phyloP scores from a whole-genome alignment of 2,113 vertebrate species.

The Dipodomys spectabilis region DNA sequence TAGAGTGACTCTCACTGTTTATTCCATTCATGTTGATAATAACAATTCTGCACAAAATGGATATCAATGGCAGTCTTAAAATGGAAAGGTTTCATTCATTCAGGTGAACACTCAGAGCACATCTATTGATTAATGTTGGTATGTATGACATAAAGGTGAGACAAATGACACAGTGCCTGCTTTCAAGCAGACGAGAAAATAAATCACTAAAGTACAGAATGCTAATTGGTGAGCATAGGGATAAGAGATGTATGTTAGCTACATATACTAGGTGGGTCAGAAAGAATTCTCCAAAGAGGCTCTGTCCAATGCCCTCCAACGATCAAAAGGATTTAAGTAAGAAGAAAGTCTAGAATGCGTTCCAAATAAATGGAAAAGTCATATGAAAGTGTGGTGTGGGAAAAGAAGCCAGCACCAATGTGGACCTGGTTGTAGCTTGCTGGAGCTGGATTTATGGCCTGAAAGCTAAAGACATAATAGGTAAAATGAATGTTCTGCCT shows the following conservation, averaged over 20 bases:
- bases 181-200: slow-evolving; percentile 72
- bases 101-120: slow-evolving; percentile 55
- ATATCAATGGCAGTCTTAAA: slow-evolving; percentile 68
- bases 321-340: neutral
- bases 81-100: slow-evolving; percentile 66
- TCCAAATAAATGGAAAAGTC: slow-evolving; percentile 27
- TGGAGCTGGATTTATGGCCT: neutral
- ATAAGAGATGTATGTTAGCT: neutral
- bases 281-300: neutral
- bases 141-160: slow-evolving; percentile 42
- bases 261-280: neutral
- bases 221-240: neutral
- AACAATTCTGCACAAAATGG: slow-evolving; percentile 69
- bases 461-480: neutral
- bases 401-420: neutral
- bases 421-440: neutral
- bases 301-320: slow-evolving; percentile 31
- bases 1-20: slow-evolving; percentile 37
- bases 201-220: slow-evolving; percentile 56
- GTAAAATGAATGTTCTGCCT: neutral
- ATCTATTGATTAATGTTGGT: slow-evolving; percentile 73
- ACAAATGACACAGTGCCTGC: slow-evolving; percentile 58
- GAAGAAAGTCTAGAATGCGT: neutral
- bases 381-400: neutral
- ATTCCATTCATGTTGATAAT: slow-evolving; percentile 58